Conservation (phyloP, 2,888 invertebrate genomes). For the Microdon myrmicae region DNA sequence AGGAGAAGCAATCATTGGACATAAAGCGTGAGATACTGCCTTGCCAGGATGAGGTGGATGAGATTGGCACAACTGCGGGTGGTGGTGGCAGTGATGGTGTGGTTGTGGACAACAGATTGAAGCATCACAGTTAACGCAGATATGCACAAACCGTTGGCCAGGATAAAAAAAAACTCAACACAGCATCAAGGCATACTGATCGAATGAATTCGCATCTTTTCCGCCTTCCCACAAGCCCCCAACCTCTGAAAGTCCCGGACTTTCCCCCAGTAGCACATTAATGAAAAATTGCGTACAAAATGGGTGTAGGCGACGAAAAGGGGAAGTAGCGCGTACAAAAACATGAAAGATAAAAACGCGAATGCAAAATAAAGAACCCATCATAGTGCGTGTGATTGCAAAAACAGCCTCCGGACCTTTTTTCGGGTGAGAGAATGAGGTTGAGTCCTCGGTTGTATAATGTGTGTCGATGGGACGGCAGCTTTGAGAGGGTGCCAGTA, state of each 20-base stretch:
- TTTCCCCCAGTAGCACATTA: constrained; percentile 4
- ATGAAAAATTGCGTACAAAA: constrained; percentile 40
- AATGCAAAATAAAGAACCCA: constrained; percentile 48
- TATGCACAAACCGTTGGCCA: constrained; percentile 36
- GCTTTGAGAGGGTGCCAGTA: background rate
- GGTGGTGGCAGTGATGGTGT: no score
- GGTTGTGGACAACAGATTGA: constrained; percentile 48
- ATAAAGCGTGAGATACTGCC: constrained; percentile 39
- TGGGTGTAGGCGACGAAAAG: background rate
- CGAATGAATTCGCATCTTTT: background rate
- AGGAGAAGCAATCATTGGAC: constrained; percentile 46
- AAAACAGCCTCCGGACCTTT: constrained; percentile 48
- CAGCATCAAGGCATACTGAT: background rate
- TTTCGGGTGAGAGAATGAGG: constrained; percentile 44
- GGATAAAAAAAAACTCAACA: constrained; percentile 29
- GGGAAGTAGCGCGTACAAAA: constrained; percentile 23
- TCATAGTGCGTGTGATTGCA: constrained; percentile 52
- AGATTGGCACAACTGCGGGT: no score
- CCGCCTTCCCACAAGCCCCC: constrained; percentile 1
- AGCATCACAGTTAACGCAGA: constrained; percentile 32
- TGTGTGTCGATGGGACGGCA: background rate
- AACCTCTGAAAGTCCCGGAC: background rate
- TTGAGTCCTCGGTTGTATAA: no score
- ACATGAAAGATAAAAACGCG: constrained; percentile 39
- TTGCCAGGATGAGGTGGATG: no score